These are phyloP conservation scores for Episyrphus balteatus DNA, from an alignment of 1,140 invertebrate genomes.

Conservation along the genomic window DNA sequence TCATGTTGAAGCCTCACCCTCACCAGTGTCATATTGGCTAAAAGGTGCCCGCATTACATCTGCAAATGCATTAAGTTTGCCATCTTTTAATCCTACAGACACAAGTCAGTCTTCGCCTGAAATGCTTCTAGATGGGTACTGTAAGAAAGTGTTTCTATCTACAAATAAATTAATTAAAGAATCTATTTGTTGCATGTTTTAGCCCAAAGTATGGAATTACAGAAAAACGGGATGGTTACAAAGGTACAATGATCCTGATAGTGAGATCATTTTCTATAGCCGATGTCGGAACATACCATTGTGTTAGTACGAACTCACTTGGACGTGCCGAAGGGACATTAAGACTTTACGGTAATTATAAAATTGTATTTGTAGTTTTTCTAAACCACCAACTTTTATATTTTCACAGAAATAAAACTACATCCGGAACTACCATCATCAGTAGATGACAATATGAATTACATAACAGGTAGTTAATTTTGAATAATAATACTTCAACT, in stretches of 20 bases:
- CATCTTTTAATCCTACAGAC: conserved; percentile 7
- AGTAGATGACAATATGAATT: conserved; percentile 34
- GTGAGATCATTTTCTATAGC: conserved; percentile 64
- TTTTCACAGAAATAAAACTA: conserved; percentile 33
- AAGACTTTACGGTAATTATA: conserved; percentile 69
- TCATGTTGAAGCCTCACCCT: conserved; percentile 71
- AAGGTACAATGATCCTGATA: conserved; percentile 70
- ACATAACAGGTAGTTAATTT: not conserved
- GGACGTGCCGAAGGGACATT: conserved; percentile 75
- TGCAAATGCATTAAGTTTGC: conserved; percentile 24
- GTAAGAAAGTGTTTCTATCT: not conserved
- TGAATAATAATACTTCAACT: not conserved
- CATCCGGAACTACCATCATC: conserved; percentile 29
- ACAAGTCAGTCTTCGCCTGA: conserved; percentile 39
- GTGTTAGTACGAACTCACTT: conserved; percentile 80
- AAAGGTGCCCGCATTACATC: conserved; percentile 49
- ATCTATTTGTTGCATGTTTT: conserved; percentile 17
- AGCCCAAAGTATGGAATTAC: conserved; percentile 73
- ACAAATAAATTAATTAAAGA: not conserved
- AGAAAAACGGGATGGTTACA: conserved; percentile 67
- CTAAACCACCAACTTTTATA: conserved; percentile 3
- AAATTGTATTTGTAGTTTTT: conserved; percentile 11
- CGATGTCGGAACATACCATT: conserved; percentile 83
- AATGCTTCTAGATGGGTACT: conserved; percentile 66
- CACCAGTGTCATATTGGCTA: conserved; percentile 74